Percentiles rank a stretch among this genome's conserved stretches.
These are phyloP conservation scores for Pollenia amentaria DNA, from an alignment of 2,888 invertebrate species.

Conservation along the genomic window DNA sequence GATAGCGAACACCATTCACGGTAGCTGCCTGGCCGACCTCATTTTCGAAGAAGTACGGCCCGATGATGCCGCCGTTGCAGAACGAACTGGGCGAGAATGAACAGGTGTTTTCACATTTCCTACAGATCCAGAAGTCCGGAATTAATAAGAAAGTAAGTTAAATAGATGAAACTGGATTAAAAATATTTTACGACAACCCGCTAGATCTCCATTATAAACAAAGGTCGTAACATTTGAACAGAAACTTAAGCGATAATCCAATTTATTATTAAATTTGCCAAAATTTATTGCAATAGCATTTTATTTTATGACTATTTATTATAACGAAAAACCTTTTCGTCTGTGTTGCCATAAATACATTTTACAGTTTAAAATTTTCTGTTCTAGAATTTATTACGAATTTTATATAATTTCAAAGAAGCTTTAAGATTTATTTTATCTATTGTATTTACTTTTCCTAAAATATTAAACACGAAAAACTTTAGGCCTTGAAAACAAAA, in stretches of 20 bases:
- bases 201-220: too few species aligned
- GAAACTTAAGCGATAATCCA: background rate
- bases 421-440: background rate
- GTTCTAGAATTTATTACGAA: constrained; percentile 31
- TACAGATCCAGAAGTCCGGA: too few species aligned
- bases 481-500: background rate
- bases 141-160: too few species aligned
- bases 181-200: too few species aligned
- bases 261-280: background rate
- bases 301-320: constrained; percentile 24
- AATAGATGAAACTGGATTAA: too few species aligned
- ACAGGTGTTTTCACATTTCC: too few species aligned
- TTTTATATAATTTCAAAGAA: background rate
- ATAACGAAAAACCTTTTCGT: background rate
- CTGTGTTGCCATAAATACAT: background rate
- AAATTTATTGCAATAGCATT: background rate
- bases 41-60: too few species aligned
- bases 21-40: too few species aligned
- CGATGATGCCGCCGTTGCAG: too few species aligned
- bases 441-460: background rate
- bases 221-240: too few species aligned
- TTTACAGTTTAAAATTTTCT: constrained; percentile 25
- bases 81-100: too few species aligned
- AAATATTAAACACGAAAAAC: constrained; percentile 18
- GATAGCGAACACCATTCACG: too few species aligned